Evolutionary conservation across 2,888 invertebrate genomes (phyloP), one percentile per base, ranked within the genome.

Genomic region (Microctonus brassicae): DNA sequence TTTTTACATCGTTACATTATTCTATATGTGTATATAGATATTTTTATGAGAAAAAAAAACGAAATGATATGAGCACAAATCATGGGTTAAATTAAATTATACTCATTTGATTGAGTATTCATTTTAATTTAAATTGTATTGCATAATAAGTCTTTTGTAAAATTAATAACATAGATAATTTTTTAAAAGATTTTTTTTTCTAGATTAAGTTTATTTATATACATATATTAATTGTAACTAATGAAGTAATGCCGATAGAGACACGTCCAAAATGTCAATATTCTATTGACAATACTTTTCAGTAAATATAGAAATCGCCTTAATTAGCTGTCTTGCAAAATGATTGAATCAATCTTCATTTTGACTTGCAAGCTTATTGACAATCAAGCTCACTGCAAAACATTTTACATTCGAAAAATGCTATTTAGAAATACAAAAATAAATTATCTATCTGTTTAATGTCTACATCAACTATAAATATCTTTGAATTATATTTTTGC

Each of bases 81-180:
- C 55, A 58, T 58, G 58, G 20, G 34, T 7, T 34, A 34, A 34
- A 58, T 33, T 58, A 6, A 33, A 58, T 58, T 58, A 58, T 58
- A 1, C 7, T 34, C 58, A 9, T 26, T 13, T 13, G 58, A 58
- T 58, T 17, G 58, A 58, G 58, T 58, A 33, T 29, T 58, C 33
- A 13, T 22, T 22, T 24, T 26, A 24, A 10, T 55, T 55, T 5
- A 24, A 9, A 55, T 24, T 11, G 26, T 26, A 26, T n/a, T 47
- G 47, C 17, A 47, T 17, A 6, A 47, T 20, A 47, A 47, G 47
- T 47, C 47, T 47, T 17, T 5, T 17, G 17, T 47, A n/a, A 47
- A 47, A 47, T 47, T 47, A 7, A 47, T 47, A 9, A 4, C 0
- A 39, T 39, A 39, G 3, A 33, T 33, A 33, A 5, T 33, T 33